These are phyloP conservation scores for Pygoscelis antarcticus DNA, from an alignment of 2,113 vertebrate genomes.

Conservation along the genomic window DNA sequence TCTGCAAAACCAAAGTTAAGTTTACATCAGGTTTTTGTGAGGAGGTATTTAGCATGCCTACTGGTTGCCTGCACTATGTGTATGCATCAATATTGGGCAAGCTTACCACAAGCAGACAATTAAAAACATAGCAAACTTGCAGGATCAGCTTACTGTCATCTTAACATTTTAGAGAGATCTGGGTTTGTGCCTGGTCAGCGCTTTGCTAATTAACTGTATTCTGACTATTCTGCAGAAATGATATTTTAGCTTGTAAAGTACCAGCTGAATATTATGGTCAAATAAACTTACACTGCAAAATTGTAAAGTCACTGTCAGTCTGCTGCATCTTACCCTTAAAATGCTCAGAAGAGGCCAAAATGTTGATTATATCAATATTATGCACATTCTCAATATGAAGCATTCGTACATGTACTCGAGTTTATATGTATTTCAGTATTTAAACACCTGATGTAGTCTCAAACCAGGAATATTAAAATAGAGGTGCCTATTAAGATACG, in stretches of 20 bases:
- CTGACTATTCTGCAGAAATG: conserved; percentile 59
- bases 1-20: neutral
- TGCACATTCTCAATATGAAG: neutral
- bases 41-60: neutral
- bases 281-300: conserved; percentile 37
- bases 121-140: conserved; percentile 57
- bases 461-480: neutral
- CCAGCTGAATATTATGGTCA: neutral
- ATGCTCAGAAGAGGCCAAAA: neutral
- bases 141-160: conserved; percentile 59
- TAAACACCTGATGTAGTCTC: neutral
- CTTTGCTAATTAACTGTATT: conserved; percentile 65
- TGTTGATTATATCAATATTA: neutral
- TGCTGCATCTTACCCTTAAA: neutral
- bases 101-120: conserved; percentile 48
- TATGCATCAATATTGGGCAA: neutral
- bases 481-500: neutral
- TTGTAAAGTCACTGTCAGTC: neutral
- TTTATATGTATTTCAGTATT: neutral
- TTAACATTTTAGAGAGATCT: conserved; percentile 10
- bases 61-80: neutral
- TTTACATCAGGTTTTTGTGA: neutral
- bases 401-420: neutral
- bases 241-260: conserved; percentile 30
- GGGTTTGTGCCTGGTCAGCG: conserved; percentile 48